Base-by-base conservation (phyloP, 1,140 invertebrate genomes). In the Lucilia sericata region DNA sequence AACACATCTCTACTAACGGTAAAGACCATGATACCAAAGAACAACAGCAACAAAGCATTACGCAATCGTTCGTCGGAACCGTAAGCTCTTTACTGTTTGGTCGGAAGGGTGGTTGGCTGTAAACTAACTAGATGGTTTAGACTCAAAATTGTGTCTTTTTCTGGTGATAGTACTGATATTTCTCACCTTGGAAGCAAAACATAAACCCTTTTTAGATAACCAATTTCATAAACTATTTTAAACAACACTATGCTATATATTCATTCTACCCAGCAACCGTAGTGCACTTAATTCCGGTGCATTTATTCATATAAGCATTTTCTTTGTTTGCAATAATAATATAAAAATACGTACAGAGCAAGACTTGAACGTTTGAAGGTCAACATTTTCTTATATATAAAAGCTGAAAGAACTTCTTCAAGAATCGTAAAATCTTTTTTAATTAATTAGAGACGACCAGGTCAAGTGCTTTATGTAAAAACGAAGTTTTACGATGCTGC, bases 21-120 rank as follows among this genome's bases (percentile, higher is more conserved):
- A 55, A 85, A 86, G 84, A 88, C 87, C 80, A 89, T 89, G 86
- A 86, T 88, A 83, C 87, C 88, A 55, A 81, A 83, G 78, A 86
- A 30, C 17, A 17, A 5, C 65, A 87, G 13, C 93, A 93, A 84
- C 93, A 93, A 84, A 94, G 94, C 17, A 93, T 95, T 1, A 92
- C 88, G 47, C 89, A 91, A 86, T 86, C 89, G n/a, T 89, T 91
- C 87, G 90, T 96, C 17, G 96, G 96, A 82, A 96, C 95, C 34
- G 93, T 97, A 82, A 96, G 95, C 92, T 95, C 95, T 25, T 92
- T 97, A 86, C 92, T 96, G 13, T 97, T 97, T 90, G 96, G 96
- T 42, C 92, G 96, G 82, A 97, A 96, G 88, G 96, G 96, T 74
- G 96, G 96, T 17, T 92, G 96, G 85, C 93, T 96, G 85, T 96